Evolutionary conservation across 1,140 invertebrate species (phyloP), one percentile per base, ranked within the genome.

Genomic region (Trachelipus rathkii): DNA sequence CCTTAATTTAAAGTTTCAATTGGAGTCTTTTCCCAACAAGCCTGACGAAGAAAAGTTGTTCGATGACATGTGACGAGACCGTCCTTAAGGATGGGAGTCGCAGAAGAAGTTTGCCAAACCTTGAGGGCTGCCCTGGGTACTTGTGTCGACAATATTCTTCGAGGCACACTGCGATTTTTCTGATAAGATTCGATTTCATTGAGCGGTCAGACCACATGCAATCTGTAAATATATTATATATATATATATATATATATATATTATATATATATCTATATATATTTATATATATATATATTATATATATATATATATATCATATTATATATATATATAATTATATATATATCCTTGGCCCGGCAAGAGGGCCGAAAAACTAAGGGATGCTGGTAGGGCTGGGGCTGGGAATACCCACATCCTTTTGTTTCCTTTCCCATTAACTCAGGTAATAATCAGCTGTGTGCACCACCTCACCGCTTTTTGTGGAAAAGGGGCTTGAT

Each of bases 131-230:
- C 81, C 87, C 86, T 9, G 88, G 88, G 81, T 89, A 89, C 82
- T 89, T 87, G 45, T 85, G 87, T 19, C 87, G 80, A 69, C 87
- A 88, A 82, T 89, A 89, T 78, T 89, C 88, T 80, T 89, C 88
- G 43, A 89, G 84, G 89, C 88, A 80, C 87, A 88, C 82, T 89
- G 88, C 10, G 88, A 87, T 82, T 89, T 89, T 82, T 89, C 88
- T 89, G 88, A 6, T 50, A 89, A 84, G 84, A 84, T 77, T 89
- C 88, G 70, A 89, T 86, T 81, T 88, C 86, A 19, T 82, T 83
- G 45, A 85, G 82, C 89, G 10, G 86, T 85, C 60, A 89, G 83
- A 60, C 88, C 88, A 79, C 86, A 87, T n/a, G 88, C 87, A n/a
- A 83, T 89, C 88, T 89, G 85, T 5, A 83, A 84, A 69, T 53